Conservation (phyloP, 1,140 invertebrate species). For the Gonioctena quinquepunctata region DNA sequence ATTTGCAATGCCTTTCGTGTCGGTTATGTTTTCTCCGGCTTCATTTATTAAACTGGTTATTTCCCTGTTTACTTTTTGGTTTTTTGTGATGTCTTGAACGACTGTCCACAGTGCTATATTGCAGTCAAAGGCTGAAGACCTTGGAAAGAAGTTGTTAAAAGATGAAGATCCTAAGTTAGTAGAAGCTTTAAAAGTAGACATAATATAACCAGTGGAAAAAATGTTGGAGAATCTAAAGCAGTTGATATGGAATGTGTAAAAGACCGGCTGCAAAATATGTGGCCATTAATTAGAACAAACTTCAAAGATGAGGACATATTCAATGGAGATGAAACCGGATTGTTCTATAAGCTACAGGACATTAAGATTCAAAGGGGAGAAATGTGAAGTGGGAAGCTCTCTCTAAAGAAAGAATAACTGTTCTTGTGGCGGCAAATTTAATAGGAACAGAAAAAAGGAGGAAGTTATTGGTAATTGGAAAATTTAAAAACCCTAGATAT, state of each 20-base stretch:
- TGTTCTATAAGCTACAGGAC: constrained; percentile 55
- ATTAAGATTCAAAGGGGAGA: constrained; percentile 44
- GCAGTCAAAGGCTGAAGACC: too few relatives aligned
- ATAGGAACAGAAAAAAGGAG: constrained; percentile 54
- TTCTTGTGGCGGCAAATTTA: constrained; percentile 50
- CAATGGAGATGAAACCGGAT: constrained; percentile 56
- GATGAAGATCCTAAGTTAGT: too few relatives aligned
- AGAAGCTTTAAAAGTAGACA: constrained; percentile 34
- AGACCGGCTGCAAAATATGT: constrained; percentile 18
- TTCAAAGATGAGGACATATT: constrained; percentile 36
- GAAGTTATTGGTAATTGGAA: constrained; percentile 48
- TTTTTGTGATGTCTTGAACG: too few relatives aligned
- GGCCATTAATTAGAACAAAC: constrained; percentile 5
- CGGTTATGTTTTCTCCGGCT: too few relatives aligned
- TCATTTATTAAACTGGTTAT: too few relatives aligned
- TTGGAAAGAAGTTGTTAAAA: too few relatives aligned
- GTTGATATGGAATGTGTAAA: constrained; percentile 15
- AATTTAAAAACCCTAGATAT: constrained; percentile 52
- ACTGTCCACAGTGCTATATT: too few relatives aligned
- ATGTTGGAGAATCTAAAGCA: constrained; percentile 25
- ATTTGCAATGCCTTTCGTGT: too few relatives aligned
- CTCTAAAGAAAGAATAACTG: constrained; percentile 54
- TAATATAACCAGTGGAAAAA: constrained; percentile 25
- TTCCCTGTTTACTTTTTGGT: too few relatives aligned
- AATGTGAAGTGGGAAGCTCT: constrained; percentile 50